Percentiles rank a stretch among this genome's conserved stretches.
phyloP scores from a whole-genome alignment of 2,113 vertebrate genomes.

The Passer montanus region DNA sequence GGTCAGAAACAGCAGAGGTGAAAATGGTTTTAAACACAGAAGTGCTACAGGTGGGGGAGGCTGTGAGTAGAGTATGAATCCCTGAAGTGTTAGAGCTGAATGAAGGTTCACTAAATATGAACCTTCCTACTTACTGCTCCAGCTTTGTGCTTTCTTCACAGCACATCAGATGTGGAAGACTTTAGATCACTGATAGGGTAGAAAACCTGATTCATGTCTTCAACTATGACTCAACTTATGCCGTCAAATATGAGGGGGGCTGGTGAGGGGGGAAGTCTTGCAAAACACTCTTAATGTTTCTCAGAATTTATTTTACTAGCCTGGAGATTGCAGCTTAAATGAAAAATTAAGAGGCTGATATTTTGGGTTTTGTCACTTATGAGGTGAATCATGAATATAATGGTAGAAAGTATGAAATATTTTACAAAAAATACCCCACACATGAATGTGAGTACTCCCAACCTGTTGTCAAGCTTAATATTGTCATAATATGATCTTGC shows the following conservation, averaged over 20 bases:
- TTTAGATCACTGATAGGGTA: neutral
- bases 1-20: neutral
- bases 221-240: neutral
- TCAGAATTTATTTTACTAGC: neutral
- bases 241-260: neutral
- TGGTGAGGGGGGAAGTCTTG: accelerated
- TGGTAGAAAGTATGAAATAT: neutral
- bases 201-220: neutral
- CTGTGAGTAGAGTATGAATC: neutral
- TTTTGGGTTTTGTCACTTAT: neutral
- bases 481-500: neutral
- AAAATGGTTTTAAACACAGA: neutral
- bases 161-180: neutral
- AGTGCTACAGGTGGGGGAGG: neutral
- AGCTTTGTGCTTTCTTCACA: neutral
- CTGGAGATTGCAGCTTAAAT: neutral
- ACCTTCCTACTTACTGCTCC: neutral
- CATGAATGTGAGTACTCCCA: neutral
- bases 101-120: neutral
- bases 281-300: neutral
- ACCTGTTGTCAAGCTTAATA: neutral
- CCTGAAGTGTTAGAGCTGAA: neutral
- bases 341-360: neutral
- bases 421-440: neutral
- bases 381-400: neutral